Evolutionary conservation across 2,888 invertebrate genomes (phyloP), one percentile per base, ranked within the genome.

Genomic region (Dolichopus griseipennis): DNA sequence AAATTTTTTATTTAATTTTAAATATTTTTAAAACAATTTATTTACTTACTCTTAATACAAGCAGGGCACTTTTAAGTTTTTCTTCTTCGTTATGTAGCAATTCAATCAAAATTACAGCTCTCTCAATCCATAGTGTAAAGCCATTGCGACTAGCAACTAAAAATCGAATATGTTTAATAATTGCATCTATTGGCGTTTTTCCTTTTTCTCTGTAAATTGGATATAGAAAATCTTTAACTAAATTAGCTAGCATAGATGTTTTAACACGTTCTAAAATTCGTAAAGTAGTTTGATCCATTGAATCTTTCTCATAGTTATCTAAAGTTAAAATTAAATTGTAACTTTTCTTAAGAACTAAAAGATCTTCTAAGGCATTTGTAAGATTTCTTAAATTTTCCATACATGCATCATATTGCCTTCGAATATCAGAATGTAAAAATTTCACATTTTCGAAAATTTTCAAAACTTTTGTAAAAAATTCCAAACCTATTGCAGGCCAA

Each of bases 401-500:
- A 67, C 79, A 79, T 20, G 75, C 75, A 61, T 81, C 79, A 70
- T 79, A 78, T 64, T 79, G 78, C 0, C 80, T 76, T 1, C 75
- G 74, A 0, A 81, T 76, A 75, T 82, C 80, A 3, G 79, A 77
- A 69, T 78, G 77, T n/a, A 80, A 74, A 68, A 80, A 80, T 65
- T 77, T 72, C 64, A 78, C 73, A 70, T 80, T 79, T 68, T 79
- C 77, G 67, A 78, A 81, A 20, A 81, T 80, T 33, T 76, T 76
- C 5, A 76, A 70, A 12, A 81, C 76, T 74, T 79, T 79, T 2
- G 77, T 77, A 0, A 76, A 73, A 71, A 82, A 82, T 70, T 81
- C 81, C n/a, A 81, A 70, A 1, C 81, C 82, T 70, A 82, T 79
- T 52, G 79, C 78, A 6, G 82, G 82, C 81, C 81, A 82, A 72